A percentile compares a stretch with the other conserved stretches of the same genome.
These are phyloP conservation scores for Rostratula benghalensis DNA, from an alignment of 2,113 vertebrate genomes.

Conservation along the genomic window DNA sequence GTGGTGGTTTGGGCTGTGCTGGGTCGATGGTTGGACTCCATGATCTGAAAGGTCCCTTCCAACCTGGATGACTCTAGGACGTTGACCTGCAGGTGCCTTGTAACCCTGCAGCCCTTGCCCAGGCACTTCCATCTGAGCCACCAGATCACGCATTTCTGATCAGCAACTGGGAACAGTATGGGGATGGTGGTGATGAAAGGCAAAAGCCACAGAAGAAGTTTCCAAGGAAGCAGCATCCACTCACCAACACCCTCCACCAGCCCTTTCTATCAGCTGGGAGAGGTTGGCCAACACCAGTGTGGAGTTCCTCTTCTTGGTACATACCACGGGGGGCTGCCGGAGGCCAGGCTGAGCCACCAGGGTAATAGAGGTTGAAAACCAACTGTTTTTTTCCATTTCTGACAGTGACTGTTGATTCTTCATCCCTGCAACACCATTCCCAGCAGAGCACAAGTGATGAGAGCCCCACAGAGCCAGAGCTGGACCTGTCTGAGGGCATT, in stretches of 20 bases:
- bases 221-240: background rate
- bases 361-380: background rate
- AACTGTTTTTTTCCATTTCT: background rate
- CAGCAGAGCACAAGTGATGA: fast-evolving
- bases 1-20: background rate
- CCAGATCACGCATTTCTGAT: background rate
- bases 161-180: background rate
- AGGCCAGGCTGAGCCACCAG: background rate
- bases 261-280: background rate
- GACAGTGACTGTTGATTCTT: background rate
- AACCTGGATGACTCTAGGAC: background rate
- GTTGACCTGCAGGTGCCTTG: background rate
- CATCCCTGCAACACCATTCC: background rate
- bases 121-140: background rate
- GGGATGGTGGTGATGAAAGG: fast-evolving
- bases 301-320: background rate
- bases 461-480: background rate
- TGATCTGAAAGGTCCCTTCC: background rate
- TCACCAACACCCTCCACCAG: background rate
- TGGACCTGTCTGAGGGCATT: background rate
- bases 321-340: fast-evolving
- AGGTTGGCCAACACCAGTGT: background rate
- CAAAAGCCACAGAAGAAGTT: background rate
- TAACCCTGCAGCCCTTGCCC: background rate
- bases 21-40: background rate